phyloP scores from a whole-genome alignment of 1,140 invertebrate genomes.

The Andrena cerasifolii region DNA sequence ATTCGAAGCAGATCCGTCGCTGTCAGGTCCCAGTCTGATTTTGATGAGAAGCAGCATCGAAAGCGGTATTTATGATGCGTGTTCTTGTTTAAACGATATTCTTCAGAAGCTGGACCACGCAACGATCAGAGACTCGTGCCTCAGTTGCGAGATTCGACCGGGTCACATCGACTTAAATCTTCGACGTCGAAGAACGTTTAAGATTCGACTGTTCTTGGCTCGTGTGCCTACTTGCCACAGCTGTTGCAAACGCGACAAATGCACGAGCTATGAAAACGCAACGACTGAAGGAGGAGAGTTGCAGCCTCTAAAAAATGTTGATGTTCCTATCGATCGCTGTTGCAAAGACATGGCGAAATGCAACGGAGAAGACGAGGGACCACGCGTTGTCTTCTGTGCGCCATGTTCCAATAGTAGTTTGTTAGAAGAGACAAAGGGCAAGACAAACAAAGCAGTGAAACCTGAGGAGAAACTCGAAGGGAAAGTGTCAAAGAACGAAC shows the following conservation, averaged over 20 bases:
- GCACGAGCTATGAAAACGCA: neutral
- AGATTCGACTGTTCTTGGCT: slow-evolving; percentile 41
- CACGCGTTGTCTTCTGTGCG: neutral
- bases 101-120: slow-evolving; percentile 36
- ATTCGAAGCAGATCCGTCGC: slow-evolving; percentile 52
- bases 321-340: neutral
- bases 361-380: neutral
- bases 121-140: slow-evolving; percentile 15
- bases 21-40: slow-evolving; percentile 37
- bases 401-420: neutral
- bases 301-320: neutral
- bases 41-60: slow-evolving; percentile 59
- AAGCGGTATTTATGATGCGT: slow-evolving; percentile 49
- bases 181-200: neutral
- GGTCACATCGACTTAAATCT: slow-evolving; percentile 64
- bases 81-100: slow-evolving; percentile 60
- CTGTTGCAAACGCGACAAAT: neutral
- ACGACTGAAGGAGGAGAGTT: neutral
- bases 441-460: fast-evolving
- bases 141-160: slow-evolving; percentile 61
- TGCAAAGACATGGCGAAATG: neutral
- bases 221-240: slow-evolving; percentile 54
- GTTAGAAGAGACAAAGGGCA: neutral
- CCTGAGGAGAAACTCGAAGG: neutral
- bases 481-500: neutral